Conservation (phyloP, 1,140 invertebrate species). For the Nephotettix cincticeps region DNA sequence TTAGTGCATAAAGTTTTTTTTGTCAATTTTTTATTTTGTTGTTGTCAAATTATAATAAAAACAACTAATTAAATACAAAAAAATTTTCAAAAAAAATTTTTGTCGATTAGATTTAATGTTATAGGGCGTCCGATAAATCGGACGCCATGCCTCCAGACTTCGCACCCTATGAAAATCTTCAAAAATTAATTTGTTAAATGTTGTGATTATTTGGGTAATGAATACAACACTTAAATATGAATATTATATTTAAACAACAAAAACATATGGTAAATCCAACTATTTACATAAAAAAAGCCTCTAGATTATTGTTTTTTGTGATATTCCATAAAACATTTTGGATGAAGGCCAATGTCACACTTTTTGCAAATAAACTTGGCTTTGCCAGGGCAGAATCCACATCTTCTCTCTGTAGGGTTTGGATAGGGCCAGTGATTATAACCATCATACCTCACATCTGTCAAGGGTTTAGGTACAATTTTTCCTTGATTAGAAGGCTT, state of each 20-base stretch:
- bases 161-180: background rate
- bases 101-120: background rate
- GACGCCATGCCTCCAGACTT: background rate
- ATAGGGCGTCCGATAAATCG: slow-evolving; percentile 2
- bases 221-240: background rate
- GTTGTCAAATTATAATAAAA: background rate
- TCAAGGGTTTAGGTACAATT: background rate
- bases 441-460: background rate
- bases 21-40: background rate
- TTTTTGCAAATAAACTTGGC: slow-evolving; percentile 3
- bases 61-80: background rate
- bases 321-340: slow-evolving; percentile 8
- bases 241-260: background rate
- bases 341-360: background rate
- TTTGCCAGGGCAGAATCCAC: background rate
- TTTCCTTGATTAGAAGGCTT: slow-evolving; percentile 18
- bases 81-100: background rate
- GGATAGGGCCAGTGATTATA: background rate
- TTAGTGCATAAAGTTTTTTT: slow-evolving; percentile 1
- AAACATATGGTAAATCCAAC: background rate
- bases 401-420: background rate
- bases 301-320: background rate
- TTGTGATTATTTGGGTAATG: background rate
- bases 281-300: background rate
- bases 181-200: background rate